Base-by-base conservation (phyloP, 92 coral and sea anemone genomes). In the Hydrozoanthus gracilis region DNA sequence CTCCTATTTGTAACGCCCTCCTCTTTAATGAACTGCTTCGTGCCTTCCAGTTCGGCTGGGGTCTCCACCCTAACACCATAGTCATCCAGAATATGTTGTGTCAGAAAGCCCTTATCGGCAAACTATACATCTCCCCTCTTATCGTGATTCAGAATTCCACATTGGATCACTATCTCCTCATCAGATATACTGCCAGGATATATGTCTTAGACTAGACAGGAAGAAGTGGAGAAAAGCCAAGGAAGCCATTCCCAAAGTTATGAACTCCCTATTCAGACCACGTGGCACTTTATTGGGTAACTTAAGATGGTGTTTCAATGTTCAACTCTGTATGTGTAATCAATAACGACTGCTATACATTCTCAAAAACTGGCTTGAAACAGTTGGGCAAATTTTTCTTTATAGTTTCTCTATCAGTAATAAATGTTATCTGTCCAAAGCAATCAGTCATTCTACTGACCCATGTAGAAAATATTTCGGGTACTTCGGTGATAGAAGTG, bases 81-180 rank as follows among this genome's bases (percentile, higher is more conserved):
- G 45, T 71, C 75, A 71, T 91, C 92, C 14, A 91, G 92, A 71
- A 88, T 91, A 62, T 91, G 94, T 80, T 91, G 90, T 52, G 88
- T 86, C 56, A 91, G 61, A 58, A 88, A 88, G 56, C 90, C 94
- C 76, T 91, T 91, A 83, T 87, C 93, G 69, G 93, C 76, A 77
- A 83, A 52, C 80, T 80, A 83, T 44, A 66, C 61, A 64, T 86
- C 82, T 87, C 73, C 72, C 73, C 89, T 51, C 48, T 88, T 67
- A 9, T 51, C 82, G 54, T 58, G 83, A 6, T 75, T 60, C 83
- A 75, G 73, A 85, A 74, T 88, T 14, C 89, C 90, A 83, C 74
- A 76, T 78, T 78, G 64, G 4, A 77, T 44, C 44, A 87, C 76
- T 83, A 87, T 88, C 73, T 87, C 93, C 77, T 87, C 86, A 39